Evolutionary conservation across 1,140 invertebrate species (phyloP).

Genomic region (Psix sp.): DNA sequence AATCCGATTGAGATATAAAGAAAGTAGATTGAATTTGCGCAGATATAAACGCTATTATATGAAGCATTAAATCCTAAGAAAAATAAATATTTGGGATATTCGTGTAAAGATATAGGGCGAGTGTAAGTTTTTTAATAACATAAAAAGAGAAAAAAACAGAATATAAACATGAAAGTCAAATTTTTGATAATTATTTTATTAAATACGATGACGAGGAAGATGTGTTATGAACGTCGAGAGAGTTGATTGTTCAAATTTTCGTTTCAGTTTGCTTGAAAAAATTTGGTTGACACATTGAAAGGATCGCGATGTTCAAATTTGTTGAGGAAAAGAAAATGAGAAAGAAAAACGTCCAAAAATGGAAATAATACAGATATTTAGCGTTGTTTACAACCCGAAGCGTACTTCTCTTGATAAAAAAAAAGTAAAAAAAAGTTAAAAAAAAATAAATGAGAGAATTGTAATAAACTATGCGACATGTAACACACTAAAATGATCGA

Average conservation of each 20-base stretch:
- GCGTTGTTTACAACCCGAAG: constrained; percentile 28
- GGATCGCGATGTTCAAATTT: constrained; percentile 9
- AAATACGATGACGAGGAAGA: no score
- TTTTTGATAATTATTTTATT: constrained; percentile 39
- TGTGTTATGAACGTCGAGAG: no score
- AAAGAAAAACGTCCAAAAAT: constrained; percentile 25
- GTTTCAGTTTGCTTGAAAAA: no score
- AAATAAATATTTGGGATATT: constrained; percentile 19
- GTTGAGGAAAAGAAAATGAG: constrained; percentile 7
- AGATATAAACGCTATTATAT: constrained; percentile 10
- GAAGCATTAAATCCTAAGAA: constrained; percentile 3
- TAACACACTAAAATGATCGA: constrained; percentile 33
- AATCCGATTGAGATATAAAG: constrained; percentile 12
- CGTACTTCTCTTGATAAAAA: constrained; percentile 40
- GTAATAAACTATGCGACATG: constrained; percentile 30
- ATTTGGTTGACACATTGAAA: no score
- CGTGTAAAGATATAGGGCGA: constrained; percentile 22
- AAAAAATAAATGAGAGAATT: background rate
- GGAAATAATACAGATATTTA: constrained; percentile 25
- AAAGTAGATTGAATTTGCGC: constrained; percentile 27
- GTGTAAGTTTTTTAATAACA: constrained; percentile 23
- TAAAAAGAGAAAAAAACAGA: constrained; percentile 1
- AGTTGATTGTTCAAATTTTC: no score
- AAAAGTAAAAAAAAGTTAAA: constrained; percentile 38
- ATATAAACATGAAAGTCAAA: constrained; percentile 42